Percentiles rank a stretch among this genome's conserved stretches.
Evolutionary conservation across 2,888 invertebrate species (phyloP).

Genomic region (Arge pagana): DNA sequence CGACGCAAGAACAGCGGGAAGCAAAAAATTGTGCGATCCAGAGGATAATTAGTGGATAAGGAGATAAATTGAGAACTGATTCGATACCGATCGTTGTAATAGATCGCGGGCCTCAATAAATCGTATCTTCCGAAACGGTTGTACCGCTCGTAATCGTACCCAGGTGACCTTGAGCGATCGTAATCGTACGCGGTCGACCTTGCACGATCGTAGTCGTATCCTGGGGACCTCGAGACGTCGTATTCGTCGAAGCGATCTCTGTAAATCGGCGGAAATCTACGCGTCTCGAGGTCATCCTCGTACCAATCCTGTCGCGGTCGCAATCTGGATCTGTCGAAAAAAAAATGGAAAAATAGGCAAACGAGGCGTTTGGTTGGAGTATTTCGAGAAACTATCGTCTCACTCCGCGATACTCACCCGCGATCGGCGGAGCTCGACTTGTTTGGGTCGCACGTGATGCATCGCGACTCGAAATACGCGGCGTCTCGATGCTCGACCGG

Average conservation of each 20-base stretch:
- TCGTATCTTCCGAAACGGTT: conserved; percentile 44
- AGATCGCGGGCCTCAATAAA: conserved; percentile 32
- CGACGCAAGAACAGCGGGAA: neutral
- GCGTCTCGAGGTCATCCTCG: conserved; percentile 42
- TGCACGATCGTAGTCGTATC: conserved; percentile 44
- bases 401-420: conserved; percentile 30
- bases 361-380: neutral
- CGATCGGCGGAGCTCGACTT: conserved; percentile 39
- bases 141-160: conserved; percentile 42
- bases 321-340: conserved; percentile 32
- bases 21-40: too few species aligned
- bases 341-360: conserved; percentile 18
- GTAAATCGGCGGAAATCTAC: conserved; percentile 32
- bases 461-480: conserved; percentile 49
- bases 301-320: conserved; percentile 42
- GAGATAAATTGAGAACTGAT: conserved; percentile 1
- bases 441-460: conserved; percentile 49
- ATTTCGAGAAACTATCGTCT: neutral
- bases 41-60: too few species aligned
- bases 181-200: conserved; percentile 27
- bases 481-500: conserved; percentile 46
- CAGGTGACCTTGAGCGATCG: conserved; percentile 37
- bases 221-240: conserved; percentile 38
- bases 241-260: conserved; percentile 43
- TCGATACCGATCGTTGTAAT: conserved; percentile 40